These are phyloP conservation scores for Phalacrocorax carbo DNA, from an alignment of 2,113 vertebrate species.

Conservation along the genomic window DNA sequence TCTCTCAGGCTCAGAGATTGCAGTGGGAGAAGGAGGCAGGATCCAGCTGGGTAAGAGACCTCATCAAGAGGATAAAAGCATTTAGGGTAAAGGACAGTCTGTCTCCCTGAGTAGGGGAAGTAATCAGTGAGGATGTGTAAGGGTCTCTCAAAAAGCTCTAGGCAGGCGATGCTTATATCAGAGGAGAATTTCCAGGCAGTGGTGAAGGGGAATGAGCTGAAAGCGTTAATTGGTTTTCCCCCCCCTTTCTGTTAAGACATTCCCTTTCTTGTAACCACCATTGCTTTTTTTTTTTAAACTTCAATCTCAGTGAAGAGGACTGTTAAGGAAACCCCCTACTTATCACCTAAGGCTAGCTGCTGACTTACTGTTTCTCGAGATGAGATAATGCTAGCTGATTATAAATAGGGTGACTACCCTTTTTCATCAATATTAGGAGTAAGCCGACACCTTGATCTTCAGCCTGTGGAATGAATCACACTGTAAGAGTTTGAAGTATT, in stretches of 20 bases:
- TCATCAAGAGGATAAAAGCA: constrained; percentile 66
- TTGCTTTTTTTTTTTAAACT: neutral
- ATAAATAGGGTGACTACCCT: neutral
- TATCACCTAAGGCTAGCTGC: constrained; percentile 20
- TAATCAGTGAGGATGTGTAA: constrained; percentile 48
- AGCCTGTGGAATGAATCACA: neutral
- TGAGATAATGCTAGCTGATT: constrained; percentile 23
- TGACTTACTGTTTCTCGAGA: constrained; percentile 8
- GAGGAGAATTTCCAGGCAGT: neutral
- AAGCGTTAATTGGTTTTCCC: neutral
- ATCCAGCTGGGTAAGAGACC: constrained; percentile 63
- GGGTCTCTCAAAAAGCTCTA: constrained; percentile 28
- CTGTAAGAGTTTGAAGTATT: neutral
- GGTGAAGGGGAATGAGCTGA: neutral
- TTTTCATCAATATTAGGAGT: constrained; percentile 15
- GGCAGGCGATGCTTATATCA: neutral
- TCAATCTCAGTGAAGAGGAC: neutral
- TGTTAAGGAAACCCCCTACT: constrained; percentile 37
- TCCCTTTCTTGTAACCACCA: neutral
- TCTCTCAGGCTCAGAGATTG: constrained; percentile 46
- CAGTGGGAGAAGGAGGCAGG: constrained; percentile 44
- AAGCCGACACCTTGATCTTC: neutral
- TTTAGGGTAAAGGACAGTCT: constrained; percentile 55
- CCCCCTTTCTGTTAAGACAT: neutral
- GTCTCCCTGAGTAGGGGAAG: constrained; percentile 29